Evolutionary conservation across 2,888 invertebrate genomes (phyloP), one percentile per base, ranked within the genome.

Genomic region (Temnothorax ravouxi): DNA sequence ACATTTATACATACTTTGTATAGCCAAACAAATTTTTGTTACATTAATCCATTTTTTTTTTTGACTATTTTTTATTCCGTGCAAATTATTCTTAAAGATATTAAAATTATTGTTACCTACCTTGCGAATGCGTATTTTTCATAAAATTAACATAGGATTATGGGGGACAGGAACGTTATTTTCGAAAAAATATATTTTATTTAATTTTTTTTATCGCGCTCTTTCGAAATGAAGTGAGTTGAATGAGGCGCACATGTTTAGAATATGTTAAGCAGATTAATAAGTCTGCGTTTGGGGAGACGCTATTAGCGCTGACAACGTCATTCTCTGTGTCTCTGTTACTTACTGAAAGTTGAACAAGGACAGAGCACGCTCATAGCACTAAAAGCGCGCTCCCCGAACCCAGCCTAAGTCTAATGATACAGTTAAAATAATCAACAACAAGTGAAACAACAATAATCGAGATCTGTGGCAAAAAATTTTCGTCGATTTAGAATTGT

Each of bases 351-450:
- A n/a, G n/a, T n/a, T n/a, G n/a, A n/a, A n/a, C n/a, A n/a, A n/a
- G n/a, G n/a, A n/a, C n/a, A n/a, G n/a, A n/a, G n/a, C n/a, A n/a
- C n/a, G n/a, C n/a, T n/a, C n/a, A n/a, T n/a, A n/a, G n/a, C n/a
- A n/a, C n/a, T n/a, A n/a, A n/a, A n/a, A n/a, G n/a, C n/a, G n/a
- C n/a, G n/a, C n/a, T n/a, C n/a, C n/a, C n/a, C n/a, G n/a, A n/a
- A n/a, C n/a, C n/a, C n/a, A n/a, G n/a, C n/a, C n/a, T 88, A 89
- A 87, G 82, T 85, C 88, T 93, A 92, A 84, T 79, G 85, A 85
- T 91, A 92, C 62, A 90, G 87, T 92, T 93, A 93, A 89, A 93
- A 92, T 92, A 94, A 89, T 93, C 91, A 94, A 94, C 94, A 94
- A 94, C 93, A 94, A 93, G 89, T 92, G 86, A 91, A 80, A 93